These are phyloP conservation scores for Metallyticus violacea DNA, from an alignment of 2,888 invertebrate genomes.

Conservation along the genomic window DNA sequence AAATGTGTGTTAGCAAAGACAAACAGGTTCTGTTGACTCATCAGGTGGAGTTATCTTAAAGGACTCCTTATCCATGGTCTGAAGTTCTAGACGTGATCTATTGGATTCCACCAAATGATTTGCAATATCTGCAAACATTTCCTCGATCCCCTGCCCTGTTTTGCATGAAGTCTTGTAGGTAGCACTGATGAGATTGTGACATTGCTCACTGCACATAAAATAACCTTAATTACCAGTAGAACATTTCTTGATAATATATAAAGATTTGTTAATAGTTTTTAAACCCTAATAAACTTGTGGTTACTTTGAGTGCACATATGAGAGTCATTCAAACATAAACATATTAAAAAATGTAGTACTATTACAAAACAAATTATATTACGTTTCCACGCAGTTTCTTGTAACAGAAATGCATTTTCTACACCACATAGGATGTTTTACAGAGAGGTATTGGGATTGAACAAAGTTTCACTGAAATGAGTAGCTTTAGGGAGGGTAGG, in stretches of 20 bases:
- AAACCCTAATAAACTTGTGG: too few species aligned
- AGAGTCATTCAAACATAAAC: too few species aligned
- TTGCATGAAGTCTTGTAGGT: slow-evolving; percentile 90
- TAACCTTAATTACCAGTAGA: too few species aligned
- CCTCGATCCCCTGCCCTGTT: slow-evolving; percentile 77
- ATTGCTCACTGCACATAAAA: slow-evolving; percentile 70
- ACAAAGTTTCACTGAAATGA: too few species aligned
- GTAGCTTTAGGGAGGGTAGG: too few species aligned
- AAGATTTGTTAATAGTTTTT: too few species aligned
- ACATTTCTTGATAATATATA: background rate
- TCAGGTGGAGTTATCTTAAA: slow-evolving; percentile 40
- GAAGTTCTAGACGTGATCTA: slow-evolving; percentile 77
- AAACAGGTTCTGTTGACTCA: slow-evolving; percentile 40
- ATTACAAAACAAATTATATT: too few species aligned
- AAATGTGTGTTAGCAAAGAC: slow-evolving; percentile 38
- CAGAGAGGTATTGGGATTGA: too few species aligned
- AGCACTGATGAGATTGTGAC: slow-evolving; percentile 83
- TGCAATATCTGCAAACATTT: slow-evolving; percentile 90
- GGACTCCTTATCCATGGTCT: slow-evolving; percentile 60
- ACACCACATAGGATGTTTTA: too few species aligned
- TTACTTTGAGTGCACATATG: background rate
- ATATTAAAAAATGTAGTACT: too few species aligned
- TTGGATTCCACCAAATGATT: slow-evolving; percentile 75
- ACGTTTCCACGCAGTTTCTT: too few species aligned
- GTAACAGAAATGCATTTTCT: too few species aligned